Percentiles rank a stretch among this genome's conserved stretches.
Evolutionary conservation across 2,797 vertebrate species (phyloP).

Genomic region (Gobionotothen gibberifrons): DNA sequence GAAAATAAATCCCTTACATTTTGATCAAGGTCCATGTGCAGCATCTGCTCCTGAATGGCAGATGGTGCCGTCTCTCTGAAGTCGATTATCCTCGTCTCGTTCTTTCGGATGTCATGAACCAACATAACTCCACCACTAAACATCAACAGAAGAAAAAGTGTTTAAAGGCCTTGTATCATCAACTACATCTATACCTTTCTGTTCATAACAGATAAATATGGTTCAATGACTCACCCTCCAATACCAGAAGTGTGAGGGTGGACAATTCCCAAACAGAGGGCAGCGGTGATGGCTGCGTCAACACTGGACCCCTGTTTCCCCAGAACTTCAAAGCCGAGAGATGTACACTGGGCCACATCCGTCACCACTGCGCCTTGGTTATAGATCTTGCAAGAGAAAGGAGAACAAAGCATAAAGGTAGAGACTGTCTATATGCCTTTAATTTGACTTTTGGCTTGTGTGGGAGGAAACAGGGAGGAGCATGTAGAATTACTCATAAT

Average conservation of each 20-base stretch:
- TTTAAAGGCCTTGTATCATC: constrained; percentile 1
- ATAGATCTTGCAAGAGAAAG: constrained; percentile 85
- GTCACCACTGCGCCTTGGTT: constrained; percentile 95
- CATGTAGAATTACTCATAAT: constrained; percentile 5
- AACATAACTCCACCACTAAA: constrained; percentile 96
- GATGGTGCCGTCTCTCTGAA: constrained; percentile 95
- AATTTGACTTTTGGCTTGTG: neutral
- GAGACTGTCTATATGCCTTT: neutral
- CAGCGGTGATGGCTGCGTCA: constrained; percentile 91
- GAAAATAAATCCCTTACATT: constrained; percentile 81
- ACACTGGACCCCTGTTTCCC: constrained; percentile 92
- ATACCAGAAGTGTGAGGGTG: constrained; percentile 95
- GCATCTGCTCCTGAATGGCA: constrained; percentile 85
- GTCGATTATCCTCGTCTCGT: constrained; percentile 93
- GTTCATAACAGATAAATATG: neutral
- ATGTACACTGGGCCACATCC: constrained; percentile 91
- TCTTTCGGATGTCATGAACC: constrained; percentile 94
- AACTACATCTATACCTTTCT: neutral
- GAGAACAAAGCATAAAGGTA: neutral
- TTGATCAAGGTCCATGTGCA: constrained; percentile 82
- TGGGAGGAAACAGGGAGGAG: neutral
- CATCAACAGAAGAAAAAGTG: constrained; percentile 19
- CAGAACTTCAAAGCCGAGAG: constrained; percentile 91
- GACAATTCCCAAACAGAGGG: constrained; percentile 92
- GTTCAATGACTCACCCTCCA: constrained; percentile 88